These are phyloP conservation scores for Andricus grossulariae DNA, from an alignment of 1,140 invertebrate genomes.

Conservation along the genomic window DNA sequence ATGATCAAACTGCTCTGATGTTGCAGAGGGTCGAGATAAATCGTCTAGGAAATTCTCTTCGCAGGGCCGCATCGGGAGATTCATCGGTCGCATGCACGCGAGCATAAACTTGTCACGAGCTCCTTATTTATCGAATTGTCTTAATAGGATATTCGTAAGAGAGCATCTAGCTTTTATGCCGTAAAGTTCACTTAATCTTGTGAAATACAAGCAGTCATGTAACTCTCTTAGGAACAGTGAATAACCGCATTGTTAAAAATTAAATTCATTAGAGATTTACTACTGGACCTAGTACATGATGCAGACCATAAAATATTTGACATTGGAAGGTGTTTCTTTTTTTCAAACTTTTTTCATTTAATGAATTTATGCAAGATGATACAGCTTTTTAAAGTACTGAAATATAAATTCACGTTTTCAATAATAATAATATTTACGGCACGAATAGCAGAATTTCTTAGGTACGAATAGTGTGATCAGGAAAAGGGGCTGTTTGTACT, in stretches of 20 bases:
- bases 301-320: background rate
- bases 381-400: background rate
- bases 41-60: constrained; percentile 30
- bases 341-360: background rate
- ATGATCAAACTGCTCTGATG: constrained; percentile 25
- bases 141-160: constrained; percentile 38
- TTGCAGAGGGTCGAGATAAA: constrained; percentile 33
- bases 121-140: constrained; percentile 68
- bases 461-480: no score
- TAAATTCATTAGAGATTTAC: constrained; percentile 5
- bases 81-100: constrained; percentile 58
- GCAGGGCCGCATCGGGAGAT: constrained; percentile 34
- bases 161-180: constrained; percentile 18
- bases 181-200: constrained; percentile 1
- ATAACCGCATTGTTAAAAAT: background rate
- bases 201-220: constrained; percentile 21
- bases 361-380: background rate
- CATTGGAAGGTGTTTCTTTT: background rate
- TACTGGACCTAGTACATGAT: background rate
- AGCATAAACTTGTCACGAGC: constrained; percentile 63
- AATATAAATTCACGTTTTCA: no score
- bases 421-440: no score
- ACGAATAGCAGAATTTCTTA: no score
- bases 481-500: no score
- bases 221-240: background rate